Evolutionary conservation across 2,888 invertebrate genomes (phyloP).

Genomic region (Drosophila nr. medialis): DNA sequence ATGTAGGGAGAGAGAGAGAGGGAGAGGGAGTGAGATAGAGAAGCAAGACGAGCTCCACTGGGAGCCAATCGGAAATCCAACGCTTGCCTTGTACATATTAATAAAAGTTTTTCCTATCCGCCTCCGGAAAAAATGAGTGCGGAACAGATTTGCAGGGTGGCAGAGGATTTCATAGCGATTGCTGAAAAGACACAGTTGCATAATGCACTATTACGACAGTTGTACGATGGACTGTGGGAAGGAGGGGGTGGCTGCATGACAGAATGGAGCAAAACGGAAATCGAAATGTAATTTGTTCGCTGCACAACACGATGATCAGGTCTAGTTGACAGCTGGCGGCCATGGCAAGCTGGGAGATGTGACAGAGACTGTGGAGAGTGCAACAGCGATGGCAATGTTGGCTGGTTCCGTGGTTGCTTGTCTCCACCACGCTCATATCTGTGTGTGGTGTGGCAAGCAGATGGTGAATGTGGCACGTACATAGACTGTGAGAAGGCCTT

Average conservation of each 20-base stretch:
- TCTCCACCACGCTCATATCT: not conserved
- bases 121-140: conserved; percentile 29
- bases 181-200: conserved; percentile 52
- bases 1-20: not conserved
- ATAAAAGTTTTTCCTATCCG: conserved; percentile 44
- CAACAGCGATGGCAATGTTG: conserved; percentile 44
- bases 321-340: conserved; percentile 68
- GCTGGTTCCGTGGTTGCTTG: conserved; percentile 22
- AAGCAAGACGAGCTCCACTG: not conserved
- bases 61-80: conserved; percentile 40
- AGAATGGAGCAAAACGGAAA: conserved; percentile 57
- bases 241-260: not conserved
- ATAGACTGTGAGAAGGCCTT: conserved; percentile 25
- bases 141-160: conserved; percentile 44
- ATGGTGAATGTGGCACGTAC: conserved; percentile 53
- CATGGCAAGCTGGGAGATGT: conserved; percentile 42
- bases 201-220: conserved; percentile 47
- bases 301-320: conserved; percentile 58
- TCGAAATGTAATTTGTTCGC: conserved; percentile 74
- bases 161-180: conserved; percentile 38
- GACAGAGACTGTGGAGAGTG: conserved; percentile 48
- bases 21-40: not conserved
- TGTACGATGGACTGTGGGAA: not conserved
- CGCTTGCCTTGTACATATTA: conserved; percentile 36
- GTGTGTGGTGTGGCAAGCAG: conserved; percentile 23